A percentile compares a stretch with the other conserved stretches of the same genome.
Evolutionary conservation across 2,888 invertebrate genomes (phyloP).

Genomic region (Leucoptera coffeella): DNA sequence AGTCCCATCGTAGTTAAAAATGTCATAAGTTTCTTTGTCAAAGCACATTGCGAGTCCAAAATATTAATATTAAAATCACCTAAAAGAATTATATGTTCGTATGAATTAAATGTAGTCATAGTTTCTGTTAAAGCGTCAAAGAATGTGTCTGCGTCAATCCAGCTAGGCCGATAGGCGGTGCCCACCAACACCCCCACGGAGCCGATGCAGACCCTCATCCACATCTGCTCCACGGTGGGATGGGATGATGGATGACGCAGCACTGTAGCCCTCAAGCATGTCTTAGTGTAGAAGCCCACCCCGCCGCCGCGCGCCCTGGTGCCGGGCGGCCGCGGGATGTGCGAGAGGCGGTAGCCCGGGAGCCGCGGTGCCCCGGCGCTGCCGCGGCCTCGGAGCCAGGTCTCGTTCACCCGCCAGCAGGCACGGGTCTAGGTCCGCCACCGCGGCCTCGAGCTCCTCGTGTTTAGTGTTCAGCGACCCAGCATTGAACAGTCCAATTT

Average conservation of each 20-base stretch:
- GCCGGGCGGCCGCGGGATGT: not conserved
- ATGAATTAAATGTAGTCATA: slow-evolving; percentile 3
- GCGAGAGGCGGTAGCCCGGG: not conserved
- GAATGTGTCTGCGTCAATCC: slow-evolving; percentile 6
- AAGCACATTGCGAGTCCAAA: no score
- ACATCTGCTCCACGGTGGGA: not conserved
- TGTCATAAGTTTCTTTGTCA: no score
- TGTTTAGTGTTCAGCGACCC: not conserved
- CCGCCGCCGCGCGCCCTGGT: not conserved
- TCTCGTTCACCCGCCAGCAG: not conserved
- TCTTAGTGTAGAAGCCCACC: not conserved
- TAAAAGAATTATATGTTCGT: slow-evolving; percentile 5
- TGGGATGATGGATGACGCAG: not conserved
- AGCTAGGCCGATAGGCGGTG: slow-evolving; percentile 3
- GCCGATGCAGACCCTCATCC: not conserved
- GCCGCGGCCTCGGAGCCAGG: not conserved
- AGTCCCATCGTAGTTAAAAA: no score
- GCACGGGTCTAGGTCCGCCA: not conserved
- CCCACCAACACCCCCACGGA: not conserved
- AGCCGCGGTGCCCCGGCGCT: not conserved
- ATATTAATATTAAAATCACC: slow-evolving; percentile 6
- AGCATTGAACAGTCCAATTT: slow-evolving; percentile 1
- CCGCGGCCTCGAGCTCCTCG: not conserved
- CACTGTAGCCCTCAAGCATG: not conserved
- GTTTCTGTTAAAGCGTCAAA: slow-evolving; percentile 7